Evolutionary conservation across 2,797 vertebrate species (phyloP).

Genomic region (Phataginus tricuspis): DNA sequence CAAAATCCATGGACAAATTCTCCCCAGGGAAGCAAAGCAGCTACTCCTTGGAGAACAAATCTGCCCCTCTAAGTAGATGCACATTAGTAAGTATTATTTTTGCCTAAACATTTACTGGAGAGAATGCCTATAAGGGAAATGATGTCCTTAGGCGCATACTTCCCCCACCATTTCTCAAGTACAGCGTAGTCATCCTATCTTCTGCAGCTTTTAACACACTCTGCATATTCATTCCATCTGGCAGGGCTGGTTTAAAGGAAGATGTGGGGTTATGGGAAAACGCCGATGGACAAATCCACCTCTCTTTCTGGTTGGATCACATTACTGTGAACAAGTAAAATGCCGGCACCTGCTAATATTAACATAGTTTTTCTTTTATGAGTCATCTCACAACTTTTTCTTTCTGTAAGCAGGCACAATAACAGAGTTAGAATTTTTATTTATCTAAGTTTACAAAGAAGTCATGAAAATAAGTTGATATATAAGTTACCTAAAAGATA

Average conservation of each 20-base stretch:
- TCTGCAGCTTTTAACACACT: not conserved
- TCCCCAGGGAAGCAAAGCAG: slow-evolving; percentile 21
- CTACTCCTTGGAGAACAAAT: not conserved
- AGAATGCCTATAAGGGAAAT: slow-evolving; percentile 5
- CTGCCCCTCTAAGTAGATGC: not conserved
- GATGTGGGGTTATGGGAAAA: slow-evolving; percentile 20
- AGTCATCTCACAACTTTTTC: not conserved
- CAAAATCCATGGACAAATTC: not conserved
- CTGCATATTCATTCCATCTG: not conserved
- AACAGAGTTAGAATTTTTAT: not conserved
- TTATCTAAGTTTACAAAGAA: not conserved
- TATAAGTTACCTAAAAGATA: not conserved
- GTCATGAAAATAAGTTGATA: slow-evolving; percentile 27
- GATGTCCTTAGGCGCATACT: not conserved
- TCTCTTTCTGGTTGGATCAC: not conserved
- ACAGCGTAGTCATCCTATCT: not conserved
- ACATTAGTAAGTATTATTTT: not conserved
- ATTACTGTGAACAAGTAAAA: not conserved
- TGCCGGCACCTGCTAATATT: not conserved
- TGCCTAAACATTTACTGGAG: not conserved
- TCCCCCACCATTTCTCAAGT: not conserved
- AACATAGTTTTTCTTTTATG: not conserved
- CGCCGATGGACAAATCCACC: not conserved
- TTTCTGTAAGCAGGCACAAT: not conserved
- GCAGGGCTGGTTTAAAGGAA: slow-evolving; percentile 17